Base-by-base conservation (phyloP, 2,797 vertebrate species). In the Nannoperca obscura region DNA sequence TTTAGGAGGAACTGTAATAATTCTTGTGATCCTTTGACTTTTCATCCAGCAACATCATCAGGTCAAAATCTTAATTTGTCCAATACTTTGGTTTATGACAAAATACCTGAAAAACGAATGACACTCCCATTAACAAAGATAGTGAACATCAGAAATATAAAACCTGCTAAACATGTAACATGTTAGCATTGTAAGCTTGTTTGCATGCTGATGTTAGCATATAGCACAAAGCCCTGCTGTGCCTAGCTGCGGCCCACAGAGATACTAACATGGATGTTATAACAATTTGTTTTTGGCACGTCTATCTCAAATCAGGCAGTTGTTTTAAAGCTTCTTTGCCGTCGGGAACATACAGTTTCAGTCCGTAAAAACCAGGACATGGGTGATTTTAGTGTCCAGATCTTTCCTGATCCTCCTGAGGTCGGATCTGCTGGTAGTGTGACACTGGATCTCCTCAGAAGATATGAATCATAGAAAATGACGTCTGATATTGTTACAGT, bases 381-480 rank as follows among this genome's bases (percentile, higher is more conserved):
- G 44, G 50, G 20, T 76, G 76, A 63, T 80, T 91, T 86, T 74
- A 74, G 69, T 12, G 11, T 87, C 71, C 19, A 19, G 85, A 73
- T 83, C 59, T 69, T 87, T 89, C 73, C 84, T 71, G 76, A n/a
- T 83, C 63, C 74, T 86, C 80, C 40, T 67, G 61, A 63, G 80
- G 73, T 87, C 76, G 27, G 3, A 19, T 49, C 38, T 36, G 72
- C 81, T 75, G 60, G 27, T 47, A 9, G 60, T 62, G 46, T 76
- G 82, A 89, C 80, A 81, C 90, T 88, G 85, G 86, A 77, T 82
- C 80, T 83, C 62, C 65, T 92, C 87, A 82, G 50, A 88, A 49
- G 59, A 89, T 67, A 74, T 83, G 78, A 88, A 87, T 87, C 77
- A 90, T 78, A 74, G 46, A 88, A 83, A 73, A 86, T 87, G 75